Conservation (phyloP, 2,797 vertebrate genomes). For the Chiroxiphia lanceolata region DNA sequence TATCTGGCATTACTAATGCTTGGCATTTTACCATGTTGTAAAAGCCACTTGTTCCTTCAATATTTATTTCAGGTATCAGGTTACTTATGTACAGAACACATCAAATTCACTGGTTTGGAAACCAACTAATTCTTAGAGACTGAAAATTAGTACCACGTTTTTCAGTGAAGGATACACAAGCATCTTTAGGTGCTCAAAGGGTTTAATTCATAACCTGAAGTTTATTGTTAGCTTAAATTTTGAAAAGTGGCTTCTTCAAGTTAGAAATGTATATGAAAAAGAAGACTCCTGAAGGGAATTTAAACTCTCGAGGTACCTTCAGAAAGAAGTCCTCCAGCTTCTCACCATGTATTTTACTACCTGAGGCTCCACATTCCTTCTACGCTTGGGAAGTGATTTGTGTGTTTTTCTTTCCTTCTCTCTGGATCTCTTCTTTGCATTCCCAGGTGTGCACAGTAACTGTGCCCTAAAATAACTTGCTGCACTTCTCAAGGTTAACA, state of each 20-base stretch:
- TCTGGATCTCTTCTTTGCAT: not conserved
- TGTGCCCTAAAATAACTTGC: not conserved
- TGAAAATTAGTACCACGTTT: not conserved
- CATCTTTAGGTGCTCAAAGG: not conserved
- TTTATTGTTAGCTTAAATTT: not conserved
- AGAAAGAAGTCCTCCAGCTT: not conserved
- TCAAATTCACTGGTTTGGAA: not conserved
- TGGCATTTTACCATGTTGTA: not conserved
- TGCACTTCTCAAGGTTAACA: constrained; percentile 4
- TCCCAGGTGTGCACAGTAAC: not conserved
- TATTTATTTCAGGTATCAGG: not conserved
- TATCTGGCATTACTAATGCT: not conserved
- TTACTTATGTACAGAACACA: not conserved
- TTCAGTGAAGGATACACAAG: not conserved
- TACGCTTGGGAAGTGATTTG: not conserved
- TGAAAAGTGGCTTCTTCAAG: not conserved
- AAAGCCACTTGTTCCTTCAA: not conserved
- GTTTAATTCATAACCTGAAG: not conserved
- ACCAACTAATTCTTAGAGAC: not conserved
- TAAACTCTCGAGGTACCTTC: not conserved
- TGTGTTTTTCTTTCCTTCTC: not conserved
- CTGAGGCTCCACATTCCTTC: not conserved
- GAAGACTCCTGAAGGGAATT: not conserved
- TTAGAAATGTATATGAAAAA: not conserved
- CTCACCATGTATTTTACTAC: not conserved